phyloP scores from a whole-genome alignment of 1,140 invertebrate genomes.

The Trypoxylus dichotomus region DNA sequence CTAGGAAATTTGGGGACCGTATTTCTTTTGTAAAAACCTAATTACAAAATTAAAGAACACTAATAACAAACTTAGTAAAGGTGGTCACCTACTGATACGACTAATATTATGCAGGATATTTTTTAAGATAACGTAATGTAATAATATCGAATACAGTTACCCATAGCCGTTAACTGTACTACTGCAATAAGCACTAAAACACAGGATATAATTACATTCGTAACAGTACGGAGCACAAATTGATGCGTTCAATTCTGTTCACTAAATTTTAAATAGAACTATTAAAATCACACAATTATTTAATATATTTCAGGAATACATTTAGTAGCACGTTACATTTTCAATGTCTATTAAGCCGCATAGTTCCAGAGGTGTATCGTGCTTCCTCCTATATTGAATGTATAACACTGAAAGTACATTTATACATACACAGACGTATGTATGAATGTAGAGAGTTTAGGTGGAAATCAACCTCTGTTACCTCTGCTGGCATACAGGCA shows the following conservation, averaged over 20 bases:
- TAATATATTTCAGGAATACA: no score
- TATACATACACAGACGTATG: background rate
- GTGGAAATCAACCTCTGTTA: constrained; percentile 9
- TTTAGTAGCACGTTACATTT: background rate
- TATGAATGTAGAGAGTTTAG: background rate
- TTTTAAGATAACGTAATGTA: background rate
- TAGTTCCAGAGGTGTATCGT: background rate
- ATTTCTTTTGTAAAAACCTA: no score
- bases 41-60: no score
- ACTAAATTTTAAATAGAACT: background rate
- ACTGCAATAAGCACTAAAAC: background rate
- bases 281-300: background rate
- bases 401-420: constrained; percentile 11
- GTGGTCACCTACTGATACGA: no score
- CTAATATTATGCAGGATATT: no score
- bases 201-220: background rate
- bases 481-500: background rate
- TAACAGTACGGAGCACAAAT: background rate
- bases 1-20: no score
- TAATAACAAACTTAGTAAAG: no score
- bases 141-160: constrained; percentile 6
- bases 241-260: background rate
- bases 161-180: background rate
- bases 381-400: constrained; percentile 5
- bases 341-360: background rate